Base-by-base conservation (phyloP, 2,888 invertebrate genomes). In the Spodoptera picta region DNA sequence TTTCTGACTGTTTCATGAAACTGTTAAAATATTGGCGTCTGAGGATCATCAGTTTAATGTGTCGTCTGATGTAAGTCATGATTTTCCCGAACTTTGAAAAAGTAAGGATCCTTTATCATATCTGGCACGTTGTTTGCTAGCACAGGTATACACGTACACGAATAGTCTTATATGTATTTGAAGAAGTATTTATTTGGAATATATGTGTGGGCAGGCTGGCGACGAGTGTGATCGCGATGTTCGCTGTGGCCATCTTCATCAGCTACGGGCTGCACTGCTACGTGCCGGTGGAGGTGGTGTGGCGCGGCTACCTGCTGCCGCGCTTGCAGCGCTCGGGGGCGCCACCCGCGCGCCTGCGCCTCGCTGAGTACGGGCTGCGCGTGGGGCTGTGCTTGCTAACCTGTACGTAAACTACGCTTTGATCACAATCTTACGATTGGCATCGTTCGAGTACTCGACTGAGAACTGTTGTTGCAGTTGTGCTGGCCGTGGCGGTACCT, bases 191-290 rank as follows among this genome's bases (percentile, higher is more conserved):
- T 9, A 36, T 36, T 6, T 5, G 4, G 6, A 1, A 14, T 14
- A 4, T 36, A 3, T 1, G 19, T 54, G 27, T 51, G 52, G 52
- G 12, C 89, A 97, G 97, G 44, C 88, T 97, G 61, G 96, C 97
- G 0, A 96, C 96, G 79, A 93, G 95, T 50, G 97, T 97, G 11
- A 96, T 97, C 80, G 91, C 96, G 1, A 96, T 97, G 92, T 92
- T 97, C 73, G 96, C 97, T 1, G 83, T 97, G 58, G 96, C 98
- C 0, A 98, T 99, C 69, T 98, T 97, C 91, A 96, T 99, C 64
- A 98, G 99, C 11, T 99, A 99, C 88, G 97, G 97, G 0, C 94
- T 99, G 43, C 99, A 99, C 86, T 98, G 99, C 90, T 99, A 98
- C 92, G 99, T 99, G 42, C 99, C 99, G 0, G 97, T 99, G 77